These are phyloP conservation scores for Gallinago media DNA, from an alignment of 2,113 vertebrate species.

Conservation along the genomic window DNA sequence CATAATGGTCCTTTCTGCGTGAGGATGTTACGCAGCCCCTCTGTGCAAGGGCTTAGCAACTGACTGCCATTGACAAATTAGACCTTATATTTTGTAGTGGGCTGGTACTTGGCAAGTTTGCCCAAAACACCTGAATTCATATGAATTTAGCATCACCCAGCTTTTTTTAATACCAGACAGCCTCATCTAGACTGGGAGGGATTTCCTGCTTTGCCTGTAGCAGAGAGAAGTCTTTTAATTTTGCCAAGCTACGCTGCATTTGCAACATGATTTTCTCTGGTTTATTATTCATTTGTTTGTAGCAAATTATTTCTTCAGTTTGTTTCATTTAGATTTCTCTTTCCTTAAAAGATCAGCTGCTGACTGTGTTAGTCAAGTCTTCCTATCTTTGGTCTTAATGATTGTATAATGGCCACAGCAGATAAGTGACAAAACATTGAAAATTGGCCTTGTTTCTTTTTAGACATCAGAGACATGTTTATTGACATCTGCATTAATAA, in stretches of 20 bases:
- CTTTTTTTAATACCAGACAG: not conserved
- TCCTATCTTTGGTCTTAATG: slow-evolving; percentile 17
- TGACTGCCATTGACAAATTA: not conserved
- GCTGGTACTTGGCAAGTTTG: not conserved
- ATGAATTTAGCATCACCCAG: not conserved
- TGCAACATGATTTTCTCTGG: not conserved
- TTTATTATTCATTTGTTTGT: not conserved
- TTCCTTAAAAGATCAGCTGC: slow-evolving; percentile 8
- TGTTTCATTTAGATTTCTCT: not conserved
- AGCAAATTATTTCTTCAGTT: slow-evolving; percentile 9
- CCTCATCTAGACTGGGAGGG: not conserved
- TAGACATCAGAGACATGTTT: not conserved
- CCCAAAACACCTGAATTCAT: not conserved
- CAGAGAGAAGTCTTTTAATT: not conserved
- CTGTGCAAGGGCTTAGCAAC: not conserved
- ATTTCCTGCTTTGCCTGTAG: not conserved
- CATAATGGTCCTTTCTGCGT: not conserved
- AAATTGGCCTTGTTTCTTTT: slow-evolving; percentile 32
- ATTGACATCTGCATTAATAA: slow-evolving; percentile 46
- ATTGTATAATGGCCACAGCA: not conserved
- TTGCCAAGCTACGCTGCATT: not conserved
- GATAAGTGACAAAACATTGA: slow-evolving; percentile 30
- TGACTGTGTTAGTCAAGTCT: not conserved
- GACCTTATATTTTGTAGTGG: not conserved
- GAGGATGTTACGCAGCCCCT: not conserved